These are phyloP conservation scores for Scopus umbretta DNA, from an alignment of 2,113 vertebrate species.

Conservation along the genomic window DNA sequence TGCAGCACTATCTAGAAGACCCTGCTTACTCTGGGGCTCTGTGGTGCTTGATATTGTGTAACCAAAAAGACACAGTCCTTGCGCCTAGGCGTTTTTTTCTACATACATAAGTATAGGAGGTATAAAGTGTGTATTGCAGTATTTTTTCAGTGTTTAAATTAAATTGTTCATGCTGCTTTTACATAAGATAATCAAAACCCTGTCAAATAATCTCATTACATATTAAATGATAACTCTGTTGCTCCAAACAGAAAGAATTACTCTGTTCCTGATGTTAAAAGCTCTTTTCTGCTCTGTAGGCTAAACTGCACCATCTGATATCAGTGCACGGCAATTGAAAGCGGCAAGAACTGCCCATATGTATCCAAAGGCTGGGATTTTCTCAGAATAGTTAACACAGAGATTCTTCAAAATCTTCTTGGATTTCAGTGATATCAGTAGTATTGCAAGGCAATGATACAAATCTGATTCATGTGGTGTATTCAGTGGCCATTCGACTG, in stretches of 20 bases:
- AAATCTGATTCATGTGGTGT: accelerated
- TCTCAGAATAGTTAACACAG: background rate
- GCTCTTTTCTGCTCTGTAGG: background rate
- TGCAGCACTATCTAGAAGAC: background rate
- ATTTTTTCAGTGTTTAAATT: background rate
- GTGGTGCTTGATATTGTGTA: background rate
- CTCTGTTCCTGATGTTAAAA: background rate
- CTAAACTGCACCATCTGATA: background rate
- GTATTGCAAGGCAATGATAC: background rate
- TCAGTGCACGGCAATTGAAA: background rate
- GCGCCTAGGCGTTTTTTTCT: background rate
- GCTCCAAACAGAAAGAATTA: background rate
- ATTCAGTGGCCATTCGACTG: background rate
- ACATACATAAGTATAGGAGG: background rate
- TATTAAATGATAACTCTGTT: background rate
- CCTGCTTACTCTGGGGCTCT: background rate
- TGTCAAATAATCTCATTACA: background rate
- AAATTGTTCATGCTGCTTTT: background rate
- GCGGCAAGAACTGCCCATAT: background rate
- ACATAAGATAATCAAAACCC: background rate
- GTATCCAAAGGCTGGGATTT: background rate
- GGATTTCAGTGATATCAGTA: background rate
- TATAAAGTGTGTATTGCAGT: background rate
- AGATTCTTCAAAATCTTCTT: background rate
- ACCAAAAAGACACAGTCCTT: background rate